Evolutionary conservation across 2,113 vertebrate genomes (phyloP), one percentile per base, ranked within the genome.

Genomic region (Salvator merianae): DNA sequence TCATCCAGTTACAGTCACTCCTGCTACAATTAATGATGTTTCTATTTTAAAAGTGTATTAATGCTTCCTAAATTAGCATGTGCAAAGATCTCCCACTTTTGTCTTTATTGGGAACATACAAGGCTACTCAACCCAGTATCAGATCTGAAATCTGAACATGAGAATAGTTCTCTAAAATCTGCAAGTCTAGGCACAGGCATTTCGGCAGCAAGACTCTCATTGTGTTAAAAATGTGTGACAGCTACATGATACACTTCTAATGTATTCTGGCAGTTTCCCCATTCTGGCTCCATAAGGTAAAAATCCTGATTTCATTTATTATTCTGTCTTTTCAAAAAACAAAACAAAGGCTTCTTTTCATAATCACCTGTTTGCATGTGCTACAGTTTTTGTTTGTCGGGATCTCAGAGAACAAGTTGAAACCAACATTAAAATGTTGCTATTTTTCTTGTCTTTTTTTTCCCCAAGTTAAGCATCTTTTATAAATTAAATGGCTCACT

Each of bases 301-400:
- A 92, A 89, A 69, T 71, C 81, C 24, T 82, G 7, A 84, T 82
- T 82, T 91, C 73, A 9, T 34, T 76, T 69, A 40, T 65, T 86
- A 79, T 76, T 90, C 72, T 77, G 87, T 78, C 72, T 89, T 88
- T 38, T 22, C 22, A 68, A 32, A 38, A 7, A 47, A 47, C 43
- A 47, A 47, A 47, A 79, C 87, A 82, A 82, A 85, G 84, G 90
- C 84, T 87, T 70, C 69, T 91, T 6, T 91, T 91, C 89, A 84
- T 81, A 65, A 62, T 79, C 32, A 34, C 53, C 2, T 82, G 47
- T 47, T 88, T 89, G 89, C 87, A 88, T 89, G 81, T 68, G 72
- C 30, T 32, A 85, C 86, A 43, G 14, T 68, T 28, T 38, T 91
- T 85, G 78, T 38, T 85, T 91, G 87, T 85, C 75, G 86, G 83